A percentile compares a stretch with the other conserved stretches of the same genome.
These are phyloP conservation scores for Macaca mulatta DNA, from an alignment of 2,113 vertebrate genomes.

Conservation along the genomic window DNA sequence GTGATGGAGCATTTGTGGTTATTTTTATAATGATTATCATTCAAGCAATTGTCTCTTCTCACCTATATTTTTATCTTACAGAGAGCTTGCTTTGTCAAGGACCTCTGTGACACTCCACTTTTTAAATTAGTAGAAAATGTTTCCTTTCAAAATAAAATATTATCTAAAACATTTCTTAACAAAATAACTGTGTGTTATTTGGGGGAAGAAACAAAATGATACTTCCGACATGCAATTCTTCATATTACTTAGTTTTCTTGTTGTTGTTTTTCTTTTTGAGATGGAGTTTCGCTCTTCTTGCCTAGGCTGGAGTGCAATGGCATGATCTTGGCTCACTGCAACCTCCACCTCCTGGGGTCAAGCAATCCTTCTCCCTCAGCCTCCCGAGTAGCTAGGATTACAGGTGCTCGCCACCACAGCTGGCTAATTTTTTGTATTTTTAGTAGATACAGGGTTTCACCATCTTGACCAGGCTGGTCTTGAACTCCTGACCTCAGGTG, in stretches of 20 bases:
- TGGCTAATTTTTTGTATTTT: too few species aligned
- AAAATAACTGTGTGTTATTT: neutral
- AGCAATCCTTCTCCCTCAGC: too few species aligned
- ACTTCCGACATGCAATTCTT: neutral
- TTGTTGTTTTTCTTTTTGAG: too few species aligned
- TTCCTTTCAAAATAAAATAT: neutral
- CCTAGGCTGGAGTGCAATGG: too few species aligned
- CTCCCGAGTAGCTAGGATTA: too few species aligned
- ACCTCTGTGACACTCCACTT: neutral
- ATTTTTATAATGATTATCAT: neutral
- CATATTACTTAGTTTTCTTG: neutral
- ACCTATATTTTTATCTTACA: neutral
- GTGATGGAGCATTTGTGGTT: neutral
- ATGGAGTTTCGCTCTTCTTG: too few species aligned
- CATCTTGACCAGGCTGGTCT: too few species aligned
- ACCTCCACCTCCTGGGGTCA: too few species aligned
- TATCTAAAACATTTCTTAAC: neutral
- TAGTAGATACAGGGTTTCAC: too few species aligned
- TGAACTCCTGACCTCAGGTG: too few species aligned
- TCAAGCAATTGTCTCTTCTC: neutral
- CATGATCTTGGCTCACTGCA: too few species aligned
- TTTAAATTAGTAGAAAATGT: neutral
- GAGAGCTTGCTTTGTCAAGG: neutral
- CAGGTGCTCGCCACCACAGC: fast-evolving
- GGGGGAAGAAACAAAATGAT: neutral